Base-by-base conservation (phyloP, 2,888 invertebrate genomes). In the Monochamus alternatus region DNA sequence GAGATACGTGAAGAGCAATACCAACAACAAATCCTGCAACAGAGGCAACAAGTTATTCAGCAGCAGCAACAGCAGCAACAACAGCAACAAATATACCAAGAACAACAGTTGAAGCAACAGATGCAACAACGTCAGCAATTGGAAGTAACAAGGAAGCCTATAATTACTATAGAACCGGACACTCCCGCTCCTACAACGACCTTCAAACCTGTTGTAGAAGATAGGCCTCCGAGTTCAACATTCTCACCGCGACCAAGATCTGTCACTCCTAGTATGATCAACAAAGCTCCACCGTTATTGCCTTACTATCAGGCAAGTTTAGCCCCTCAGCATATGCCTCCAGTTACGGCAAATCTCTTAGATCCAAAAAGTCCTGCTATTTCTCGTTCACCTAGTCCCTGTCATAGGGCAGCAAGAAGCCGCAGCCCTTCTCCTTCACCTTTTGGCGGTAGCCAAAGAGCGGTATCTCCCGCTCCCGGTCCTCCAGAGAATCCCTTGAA, bases 281-380 rank as follows among this genome's bases (percentile, higher is more conserved):
- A 94, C 85, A 93, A 93, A 87, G 94, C 95, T 38, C 94, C 94
- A 1, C 93, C 95, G 10, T 90, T 93, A 67, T 92, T 96, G 81
- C 96, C 96, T 8, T 93, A 92, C 83, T 96, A 96, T 86, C 96
- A 96, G 88, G 93, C 93, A 88, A 94, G 94, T 87, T 90, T 95
- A 81, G 93, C 94, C 47, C 91, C 93, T n/a, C 93, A 93, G 60
- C 92, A 93, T 85, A 92, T 92, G 84, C 84, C 89, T 71, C 92
- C 94, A 5, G 89, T 92, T 2, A 91, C 91, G 83, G 90, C 90
- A 59, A 91, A 92, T 80, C 85, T 92, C 70, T 92, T 92, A 80
- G 92, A 94, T 81, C 93, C 93, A 31, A 90, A 90, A 62, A 91
- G 91, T 84, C 91, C 92, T 12, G 91, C 90, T 82, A 86, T 88